Percentiles rank a stretch among this genome's conserved stretches.
Evolutionary conservation across 2,797 vertebrate species (phyloP).

Genomic region (Phyllotis vaccarum): DNA sequence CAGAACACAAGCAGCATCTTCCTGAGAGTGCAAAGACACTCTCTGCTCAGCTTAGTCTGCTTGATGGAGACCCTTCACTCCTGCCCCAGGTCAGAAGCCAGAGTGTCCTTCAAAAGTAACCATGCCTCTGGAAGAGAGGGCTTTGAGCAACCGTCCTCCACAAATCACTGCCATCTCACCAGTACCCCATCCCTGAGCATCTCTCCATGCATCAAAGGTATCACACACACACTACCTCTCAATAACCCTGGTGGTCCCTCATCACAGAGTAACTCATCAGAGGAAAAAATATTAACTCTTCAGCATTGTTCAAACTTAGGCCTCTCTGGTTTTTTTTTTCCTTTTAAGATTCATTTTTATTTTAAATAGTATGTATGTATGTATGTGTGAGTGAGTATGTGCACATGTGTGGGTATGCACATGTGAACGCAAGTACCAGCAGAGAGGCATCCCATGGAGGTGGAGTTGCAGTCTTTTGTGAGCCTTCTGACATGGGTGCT

Average conservation of each 20-base stretch:
- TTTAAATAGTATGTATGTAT: background rate
- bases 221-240: background rate
- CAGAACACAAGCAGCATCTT: background rate
- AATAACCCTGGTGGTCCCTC: background rate
- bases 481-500: background rate
- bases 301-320: background rate
- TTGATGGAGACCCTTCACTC: accelerated
- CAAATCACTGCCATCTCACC: background rate
- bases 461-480: background rate
- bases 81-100: background rate
- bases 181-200: background rate
- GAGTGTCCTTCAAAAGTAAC: background rate
- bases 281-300: background rate
- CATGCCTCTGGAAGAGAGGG: background rate
- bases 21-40: background rate
- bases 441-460: background rate
- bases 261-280: accelerated
- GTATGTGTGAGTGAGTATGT: background rate
- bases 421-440: background rate
- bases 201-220: background rate
- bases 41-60: accelerated
- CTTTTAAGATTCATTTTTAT: background rate
- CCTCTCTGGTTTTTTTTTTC: background rate
- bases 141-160: background rate
- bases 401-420: background rate